Evolutionary conservation across 92 coral and sea anemone species (phyloP).

Genomic region (Virgularia gustaviana): DNA sequence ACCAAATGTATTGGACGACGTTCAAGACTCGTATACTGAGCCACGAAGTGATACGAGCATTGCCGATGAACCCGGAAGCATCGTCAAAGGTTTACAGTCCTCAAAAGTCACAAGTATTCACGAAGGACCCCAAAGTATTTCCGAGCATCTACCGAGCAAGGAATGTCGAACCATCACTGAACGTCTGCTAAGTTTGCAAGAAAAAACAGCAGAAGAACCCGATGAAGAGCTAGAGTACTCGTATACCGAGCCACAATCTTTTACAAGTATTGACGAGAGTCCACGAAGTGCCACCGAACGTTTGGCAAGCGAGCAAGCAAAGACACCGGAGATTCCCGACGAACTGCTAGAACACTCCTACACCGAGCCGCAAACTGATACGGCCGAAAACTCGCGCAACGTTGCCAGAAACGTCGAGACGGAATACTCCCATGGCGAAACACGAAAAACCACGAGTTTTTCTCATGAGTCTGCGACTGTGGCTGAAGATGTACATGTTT

Average conservation of each 20-base stretch:
- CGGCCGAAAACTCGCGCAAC: background rate
- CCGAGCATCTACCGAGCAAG: conserved; percentile 14
- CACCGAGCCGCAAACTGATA: conserved; percentile 4
- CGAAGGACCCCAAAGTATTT: too few relatives aligned
- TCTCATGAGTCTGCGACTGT: conserved; percentile 1
- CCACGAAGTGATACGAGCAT: conserved; percentile 3
- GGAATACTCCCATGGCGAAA: too few relatives aligned
- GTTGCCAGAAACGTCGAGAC: background rate
- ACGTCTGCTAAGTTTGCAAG: background rate
- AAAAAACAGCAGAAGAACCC: background rate
- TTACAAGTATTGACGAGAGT: too few relatives aligned
- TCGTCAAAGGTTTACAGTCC: too few relatives aligned
- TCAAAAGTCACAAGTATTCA: too few relatives aligned
- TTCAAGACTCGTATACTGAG: conserved; percentile 14
- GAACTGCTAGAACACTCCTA: conserved; percentile 1
- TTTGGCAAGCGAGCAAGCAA: too few relatives aligned
- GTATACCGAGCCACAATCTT: too few relatives aligned
- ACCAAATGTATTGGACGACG: background rate
- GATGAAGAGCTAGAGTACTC: too few relatives aligned
- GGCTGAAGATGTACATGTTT: background rate
- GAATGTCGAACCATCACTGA: background rate
- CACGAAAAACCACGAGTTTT: too few relatives aligned
- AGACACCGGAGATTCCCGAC: conserved; percentile 20
- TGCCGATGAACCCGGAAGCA: too few relatives aligned
- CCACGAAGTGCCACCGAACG: too few relatives aligned